Percentiles rank a stretch among this genome's conserved stretches.
These are phyloP conservation scores for Camponotus vicinus DNA, from an alignment of 1,140 invertebrate genomes.

Conservation along the genomic window DNA sequence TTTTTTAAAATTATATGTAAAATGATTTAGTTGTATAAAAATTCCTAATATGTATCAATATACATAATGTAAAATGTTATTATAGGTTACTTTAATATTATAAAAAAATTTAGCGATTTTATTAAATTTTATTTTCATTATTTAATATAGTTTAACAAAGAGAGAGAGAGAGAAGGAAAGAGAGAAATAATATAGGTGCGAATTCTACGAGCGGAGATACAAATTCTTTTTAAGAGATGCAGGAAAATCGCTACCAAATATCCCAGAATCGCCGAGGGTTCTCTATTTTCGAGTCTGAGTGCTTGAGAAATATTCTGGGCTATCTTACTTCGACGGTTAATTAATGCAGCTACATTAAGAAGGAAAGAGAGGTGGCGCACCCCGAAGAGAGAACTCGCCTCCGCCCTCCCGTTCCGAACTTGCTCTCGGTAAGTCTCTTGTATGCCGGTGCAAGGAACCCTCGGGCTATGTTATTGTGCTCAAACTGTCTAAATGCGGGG, in stretches of 20 bases:
- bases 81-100: no score
- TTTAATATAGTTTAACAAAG: background rate
- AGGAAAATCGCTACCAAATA: conserved; percentile 45
- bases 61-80: no score
- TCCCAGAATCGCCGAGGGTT: conserved; percentile 53
- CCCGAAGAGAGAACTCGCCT: background rate
- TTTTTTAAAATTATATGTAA: no score
- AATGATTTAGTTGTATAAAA: no score
- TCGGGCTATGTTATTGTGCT: conserved; percentile 73
- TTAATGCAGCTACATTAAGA: conserved; percentile 78
- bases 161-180: no score
- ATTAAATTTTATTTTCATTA: background rate
- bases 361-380: conserved; percentile 41
- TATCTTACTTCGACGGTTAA: conserved; percentile 74
- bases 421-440: conserved; percentile 25
- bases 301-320: conserved; percentile 69
- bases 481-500: conserved; percentile 70
- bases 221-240: background rate
- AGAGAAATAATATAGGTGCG: background rate
- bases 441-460: conserved; percentile 55
- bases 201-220: background rate
- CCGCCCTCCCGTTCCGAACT: conserved; percentile 15
- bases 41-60: no score
- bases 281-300: conserved; percentile 36
- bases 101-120: no score